Conservation (phyloP, 2,888 invertebrate genomes). For the Drosophila testacea region DNA sequence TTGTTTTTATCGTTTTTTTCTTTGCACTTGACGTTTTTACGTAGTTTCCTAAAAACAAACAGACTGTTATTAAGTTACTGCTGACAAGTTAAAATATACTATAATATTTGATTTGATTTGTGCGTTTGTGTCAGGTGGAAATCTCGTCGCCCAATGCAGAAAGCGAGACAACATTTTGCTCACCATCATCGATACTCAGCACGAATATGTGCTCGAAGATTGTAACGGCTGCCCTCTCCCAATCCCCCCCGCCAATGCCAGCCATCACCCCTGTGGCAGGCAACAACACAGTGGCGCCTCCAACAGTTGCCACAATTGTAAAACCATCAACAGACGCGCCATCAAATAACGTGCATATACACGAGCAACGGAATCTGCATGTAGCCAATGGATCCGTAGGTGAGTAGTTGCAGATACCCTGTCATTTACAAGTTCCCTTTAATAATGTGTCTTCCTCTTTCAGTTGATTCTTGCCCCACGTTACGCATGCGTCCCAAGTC, state of each 20-base stretch:
- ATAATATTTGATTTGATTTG: constrained; percentile 11
- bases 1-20: constrained; percentile 20
- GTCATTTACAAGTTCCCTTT: background rate
- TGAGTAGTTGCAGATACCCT: constrained; percentile 33
- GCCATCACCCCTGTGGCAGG: constrained; percentile 54
- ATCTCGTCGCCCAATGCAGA: constrained; percentile 85
- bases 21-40: constrained; percentile 29
- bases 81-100: constrained; percentile 15
- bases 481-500: constrained; percentile 78
- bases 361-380: constrained; percentile 39
- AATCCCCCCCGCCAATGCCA: constrained; percentile 70
- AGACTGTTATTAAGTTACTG: constrained; percentile 9
- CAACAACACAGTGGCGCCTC: constrained; percentile 20
- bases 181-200: constrained; percentile 85
- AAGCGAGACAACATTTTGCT: constrained; percentile 85
- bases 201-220: constrained; percentile 85
- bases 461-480: constrained; percentile 75
- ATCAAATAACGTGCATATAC: constrained; percentile 22
- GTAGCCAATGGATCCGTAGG: constrained; percentile 55
- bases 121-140: constrained; percentile 80
- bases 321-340: constrained; percentile 13
- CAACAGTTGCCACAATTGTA: constrained; percentile 26
- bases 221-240: constrained; percentile 82
- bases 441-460: background rate
- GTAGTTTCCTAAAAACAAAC: too few species aligned